Conservation (phyloP, 92 coral and sea anemone genomes). For the Palythoa heliodiscus region DNA sequence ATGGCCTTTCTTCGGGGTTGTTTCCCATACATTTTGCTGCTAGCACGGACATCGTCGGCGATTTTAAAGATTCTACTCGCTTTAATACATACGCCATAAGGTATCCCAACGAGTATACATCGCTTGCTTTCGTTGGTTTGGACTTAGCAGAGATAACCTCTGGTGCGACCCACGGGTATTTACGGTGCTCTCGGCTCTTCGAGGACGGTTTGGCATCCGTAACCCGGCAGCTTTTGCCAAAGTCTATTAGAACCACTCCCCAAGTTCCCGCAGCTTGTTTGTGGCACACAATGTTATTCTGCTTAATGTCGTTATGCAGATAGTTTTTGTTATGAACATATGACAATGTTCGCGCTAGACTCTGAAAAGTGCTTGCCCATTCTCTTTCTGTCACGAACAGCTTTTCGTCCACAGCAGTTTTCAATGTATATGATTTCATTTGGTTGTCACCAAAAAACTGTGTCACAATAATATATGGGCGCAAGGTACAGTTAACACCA, state of each 20-base stretch:
- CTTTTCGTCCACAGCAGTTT: background rate
- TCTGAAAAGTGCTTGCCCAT: background rate
- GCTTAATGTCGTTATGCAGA: conserved; percentile 4
- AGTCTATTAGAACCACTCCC: background rate
- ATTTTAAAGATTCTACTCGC: background rate
- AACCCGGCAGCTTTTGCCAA: background rate
- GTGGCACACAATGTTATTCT: background rate
- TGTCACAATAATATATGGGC: background rate
- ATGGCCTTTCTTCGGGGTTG: background rate
- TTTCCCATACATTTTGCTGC: too few relatives aligned
- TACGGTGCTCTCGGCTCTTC: background rate
- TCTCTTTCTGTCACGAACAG: background rate
- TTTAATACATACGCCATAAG: background rate
- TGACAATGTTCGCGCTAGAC: background rate
- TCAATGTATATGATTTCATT: background rate
- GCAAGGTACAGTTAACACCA: background rate
- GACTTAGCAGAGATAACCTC: too few relatives aligned
- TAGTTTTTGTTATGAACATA: background rate
- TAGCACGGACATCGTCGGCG: too few relatives aligned
- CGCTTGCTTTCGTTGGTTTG: too few relatives aligned
- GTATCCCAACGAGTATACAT: background rate
- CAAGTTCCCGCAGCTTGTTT: background rate
- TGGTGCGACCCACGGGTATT: conserved; percentile 2
- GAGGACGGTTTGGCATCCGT: background rate
- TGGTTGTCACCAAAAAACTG: background rate